Evolutionary conservation across 30 jellyfish, hydroid and myxozoan genomes (phyloP).

Genomic region (Cassiopea andromeda): DNA sequence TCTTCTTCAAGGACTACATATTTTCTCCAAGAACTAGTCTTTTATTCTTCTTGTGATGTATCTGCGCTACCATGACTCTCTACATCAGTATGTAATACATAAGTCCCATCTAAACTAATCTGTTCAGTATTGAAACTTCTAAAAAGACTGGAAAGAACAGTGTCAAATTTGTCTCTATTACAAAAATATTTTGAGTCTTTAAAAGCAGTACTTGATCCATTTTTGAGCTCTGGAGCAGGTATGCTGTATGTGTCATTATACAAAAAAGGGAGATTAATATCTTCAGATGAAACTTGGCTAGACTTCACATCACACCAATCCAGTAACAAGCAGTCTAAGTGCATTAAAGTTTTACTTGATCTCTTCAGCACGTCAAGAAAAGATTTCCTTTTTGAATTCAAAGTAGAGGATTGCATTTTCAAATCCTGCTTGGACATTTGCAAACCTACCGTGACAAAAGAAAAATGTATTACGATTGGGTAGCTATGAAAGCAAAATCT

Average conservation of each 20-base stretch:
- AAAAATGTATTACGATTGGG: neutral
- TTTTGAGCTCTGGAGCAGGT: neutral
- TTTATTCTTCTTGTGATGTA: too few species aligned
- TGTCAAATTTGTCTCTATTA: neutral
- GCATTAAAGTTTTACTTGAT: neutral
- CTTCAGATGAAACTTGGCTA: too few species aligned
- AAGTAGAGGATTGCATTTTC: neutral
- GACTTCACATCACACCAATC: neutral
- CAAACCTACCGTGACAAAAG: neutral
- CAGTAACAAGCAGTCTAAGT: neutral
- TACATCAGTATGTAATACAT: neutral
- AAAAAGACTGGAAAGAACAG: neutral
- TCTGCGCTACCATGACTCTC: too few species aligned
- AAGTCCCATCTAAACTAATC: neutral
- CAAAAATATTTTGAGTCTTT: neutral
- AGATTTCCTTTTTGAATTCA: slow-evolving; percentile 14
- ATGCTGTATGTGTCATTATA: neutral
- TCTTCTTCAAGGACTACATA: too few species aligned
- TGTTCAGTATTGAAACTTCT: neutral
- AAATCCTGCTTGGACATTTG: neutral
- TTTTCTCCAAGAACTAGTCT: too few species aligned
- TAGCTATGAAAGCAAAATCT: too few species aligned
- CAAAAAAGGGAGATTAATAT: too few species aligned
- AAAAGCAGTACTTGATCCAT: neutral
- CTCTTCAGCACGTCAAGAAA: slow-evolving; percentile 14